Conservation (phyloP, 2,888 invertebrate species). For the Panzeria rudis region DNA sequence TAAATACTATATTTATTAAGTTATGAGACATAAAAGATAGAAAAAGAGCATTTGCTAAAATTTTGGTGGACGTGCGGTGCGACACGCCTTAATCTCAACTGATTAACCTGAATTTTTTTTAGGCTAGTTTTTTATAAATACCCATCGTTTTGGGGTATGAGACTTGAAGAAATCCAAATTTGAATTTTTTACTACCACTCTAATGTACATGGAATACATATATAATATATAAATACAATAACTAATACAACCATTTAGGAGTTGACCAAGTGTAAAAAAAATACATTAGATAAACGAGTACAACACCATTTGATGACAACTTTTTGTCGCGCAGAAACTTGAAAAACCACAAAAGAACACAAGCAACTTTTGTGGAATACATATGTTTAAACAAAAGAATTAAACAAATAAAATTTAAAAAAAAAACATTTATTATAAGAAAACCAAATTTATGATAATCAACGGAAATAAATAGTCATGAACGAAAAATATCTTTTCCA, state of each 20-base stretch:
- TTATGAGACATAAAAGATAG: too few relatives aligned
- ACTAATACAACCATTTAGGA: background rate
- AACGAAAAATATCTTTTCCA: conserved; percentile 28
- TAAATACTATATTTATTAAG: too few relatives aligned
- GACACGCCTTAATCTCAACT: too few relatives aligned
- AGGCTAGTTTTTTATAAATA: too few relatives aligned
- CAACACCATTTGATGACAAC: conserved; percentile 32
- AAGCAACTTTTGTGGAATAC: conserved; percentile 35
- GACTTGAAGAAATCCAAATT: too few relatives aligned
- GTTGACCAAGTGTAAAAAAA: conserved; percentile 27
- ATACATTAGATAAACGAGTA: conserved; percentile 16
- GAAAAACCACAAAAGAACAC: conserved; percentile 52
- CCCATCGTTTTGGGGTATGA: too few relatives aligned
- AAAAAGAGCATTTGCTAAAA: too few relatives aligned
- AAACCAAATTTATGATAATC: conserved; percentile 59
- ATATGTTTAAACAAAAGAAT: conserved; percentile 34
- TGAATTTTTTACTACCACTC: too few relatives aligned
- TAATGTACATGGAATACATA: too few relatives aligned
- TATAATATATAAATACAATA: background rate
- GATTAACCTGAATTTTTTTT: too few relatives aligned
- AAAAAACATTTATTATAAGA: conserved; percentile 32
- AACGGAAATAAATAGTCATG: conserved; percentile 39
- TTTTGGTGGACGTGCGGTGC: too few relatives aligned
- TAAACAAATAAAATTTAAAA: conserved; percentile 37
- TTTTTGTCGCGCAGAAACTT: conserved; percentile 45